Conservation (phyloP, 1,140 invertebrate genomes). For the Ceratosolen fusciceps region DNA sequence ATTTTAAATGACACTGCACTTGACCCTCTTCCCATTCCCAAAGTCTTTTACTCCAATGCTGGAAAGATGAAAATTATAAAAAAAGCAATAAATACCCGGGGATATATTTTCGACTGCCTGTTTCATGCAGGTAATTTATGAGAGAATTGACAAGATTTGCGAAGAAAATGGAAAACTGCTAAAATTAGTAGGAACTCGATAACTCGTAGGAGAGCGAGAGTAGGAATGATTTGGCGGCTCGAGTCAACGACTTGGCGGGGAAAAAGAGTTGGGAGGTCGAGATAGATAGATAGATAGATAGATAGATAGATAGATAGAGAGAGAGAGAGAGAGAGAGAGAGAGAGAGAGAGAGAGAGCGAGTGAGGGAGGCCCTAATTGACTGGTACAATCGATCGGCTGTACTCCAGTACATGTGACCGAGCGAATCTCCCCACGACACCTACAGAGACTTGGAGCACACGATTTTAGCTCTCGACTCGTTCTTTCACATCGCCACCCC, state of each 20-base stretch:
- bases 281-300: background rate
- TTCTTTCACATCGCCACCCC: background rate
- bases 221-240: background rate
- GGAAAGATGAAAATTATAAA: no score
- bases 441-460: background rate
- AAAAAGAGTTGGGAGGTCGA: no score
- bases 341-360: background rate
- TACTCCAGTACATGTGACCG: background rate
- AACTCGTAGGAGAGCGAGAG: background rate
- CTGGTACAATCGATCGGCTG: constrained; percentile 37
- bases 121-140: no score
- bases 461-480: background rate
- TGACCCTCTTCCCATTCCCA: no score
- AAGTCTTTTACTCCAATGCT: no score
- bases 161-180: background rate
- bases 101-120: no score
- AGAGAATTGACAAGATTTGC: no score
- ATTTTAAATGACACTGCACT: no score
- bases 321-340: background rate
- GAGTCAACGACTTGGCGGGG: background rate
- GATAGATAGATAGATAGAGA: background rate
- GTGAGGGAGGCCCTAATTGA: constrained; percentile 36
- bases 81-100: no score
- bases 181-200: background rate
- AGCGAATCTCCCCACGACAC: background rate